Evolutionary conservation across 2,888 invertebrate genomes (phyloP).

Genomic region (Cheilosia impressa): DNA sequence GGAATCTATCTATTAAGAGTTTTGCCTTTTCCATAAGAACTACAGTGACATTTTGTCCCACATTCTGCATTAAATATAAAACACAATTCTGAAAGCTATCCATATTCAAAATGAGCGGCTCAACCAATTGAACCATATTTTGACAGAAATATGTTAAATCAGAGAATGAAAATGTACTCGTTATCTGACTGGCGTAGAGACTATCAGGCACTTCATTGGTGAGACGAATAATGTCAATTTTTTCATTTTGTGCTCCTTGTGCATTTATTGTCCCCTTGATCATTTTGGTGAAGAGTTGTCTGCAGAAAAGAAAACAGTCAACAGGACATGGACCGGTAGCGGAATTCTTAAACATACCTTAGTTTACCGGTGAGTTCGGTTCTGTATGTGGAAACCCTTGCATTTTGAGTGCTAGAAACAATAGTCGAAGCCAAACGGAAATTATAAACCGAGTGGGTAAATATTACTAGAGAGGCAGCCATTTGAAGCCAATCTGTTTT

Average conservation of each 20-base stretch:
- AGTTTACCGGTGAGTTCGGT: constrained; percentile 79
- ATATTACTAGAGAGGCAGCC: constrained; percentile 79
- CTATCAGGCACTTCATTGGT: constrained; percentile 80
- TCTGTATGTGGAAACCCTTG: constrained; percentile 76
- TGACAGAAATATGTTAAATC: neutral
- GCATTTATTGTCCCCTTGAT: constrained; percentile 79
- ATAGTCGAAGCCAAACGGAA: constrained; percentile 81
- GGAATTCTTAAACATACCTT: constrained; percentile 75
- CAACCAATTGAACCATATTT: constrained; percentile 7
- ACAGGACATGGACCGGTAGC: neutral
- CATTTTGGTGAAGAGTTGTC: constrained; percentile 79
- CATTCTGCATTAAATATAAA: neutral
- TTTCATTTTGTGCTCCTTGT: constrained; percentile 76
- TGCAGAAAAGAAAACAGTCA: constrained; percentile 56
- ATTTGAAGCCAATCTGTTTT: constrained; percentile 78
- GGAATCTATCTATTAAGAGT: constrained; percentile 9
- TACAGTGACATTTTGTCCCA: constrained; percentile 8
- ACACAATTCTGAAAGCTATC: constrained; percentile 38
- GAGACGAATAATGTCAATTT: constrained; percentile 80
- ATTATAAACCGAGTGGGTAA: constrained; percentile 81
- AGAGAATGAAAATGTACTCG: constrained; percentile 69
- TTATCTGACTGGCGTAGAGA: constrained; percentile 79
- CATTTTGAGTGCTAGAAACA: constrained; percentile 77
- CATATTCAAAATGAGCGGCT: constrained; percentile 16
- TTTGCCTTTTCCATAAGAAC: constrained; percentile 26